phyloP scores from a whole-genome alignment of 64 coral and sea anemone genomes.

The Montipora cactus region DNA sequence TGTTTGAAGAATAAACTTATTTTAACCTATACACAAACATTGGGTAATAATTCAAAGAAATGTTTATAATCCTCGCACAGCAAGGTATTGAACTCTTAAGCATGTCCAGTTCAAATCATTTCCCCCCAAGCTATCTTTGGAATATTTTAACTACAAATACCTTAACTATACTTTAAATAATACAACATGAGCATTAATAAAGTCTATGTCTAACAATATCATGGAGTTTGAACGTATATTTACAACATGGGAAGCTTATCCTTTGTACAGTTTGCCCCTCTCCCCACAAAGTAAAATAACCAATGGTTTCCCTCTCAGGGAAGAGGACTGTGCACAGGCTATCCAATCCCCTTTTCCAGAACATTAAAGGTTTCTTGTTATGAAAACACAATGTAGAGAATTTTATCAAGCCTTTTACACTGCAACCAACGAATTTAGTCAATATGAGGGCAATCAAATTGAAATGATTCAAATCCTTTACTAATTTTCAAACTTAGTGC shows the following conservation, averaged over 20 bases:
- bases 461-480: no score
- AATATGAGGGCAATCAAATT: no score
- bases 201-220: background rate
- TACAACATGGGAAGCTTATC: background rate
- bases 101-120: background rate
- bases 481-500: background rate
- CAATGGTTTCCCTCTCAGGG: no score
- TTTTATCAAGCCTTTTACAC: no score
- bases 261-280: no score
- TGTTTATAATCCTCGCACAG: constrained; percentile 26
- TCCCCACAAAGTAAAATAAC: no score
- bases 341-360: no score
- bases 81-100: background rate
- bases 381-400: no score
- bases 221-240: background rate
- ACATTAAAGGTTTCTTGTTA: no score
- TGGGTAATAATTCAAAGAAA: background rate
- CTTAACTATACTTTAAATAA: constrained; percentile 44
- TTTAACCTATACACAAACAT: background rate
- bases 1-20: background rate
- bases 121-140: background rate
- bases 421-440: no score
- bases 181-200: constrained; percentile 10
- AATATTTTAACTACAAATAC: constrained; percentile 15
- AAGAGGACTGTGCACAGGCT: no score